Conservation (phyloP, 1,140 invertebrate species). For the Caenorhabditis tropicalis region DNA sequence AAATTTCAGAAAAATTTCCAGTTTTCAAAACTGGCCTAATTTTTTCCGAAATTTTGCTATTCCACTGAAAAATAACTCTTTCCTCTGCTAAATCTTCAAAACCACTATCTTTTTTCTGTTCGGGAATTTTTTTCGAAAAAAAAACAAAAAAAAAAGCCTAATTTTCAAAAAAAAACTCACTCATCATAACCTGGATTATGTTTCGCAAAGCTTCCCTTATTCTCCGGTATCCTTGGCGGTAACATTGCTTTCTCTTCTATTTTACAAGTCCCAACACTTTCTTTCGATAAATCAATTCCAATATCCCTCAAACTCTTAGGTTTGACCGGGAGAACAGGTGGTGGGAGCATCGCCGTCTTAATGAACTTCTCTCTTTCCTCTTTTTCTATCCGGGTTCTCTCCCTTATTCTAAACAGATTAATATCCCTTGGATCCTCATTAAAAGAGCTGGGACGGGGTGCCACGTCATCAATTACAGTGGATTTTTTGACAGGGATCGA, state of each 20-base stretch:
- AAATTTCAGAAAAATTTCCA: too few species aligned
- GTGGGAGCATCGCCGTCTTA: not conserved
- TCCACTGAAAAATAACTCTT: too few species aligned
- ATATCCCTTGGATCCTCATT: constrained; percentile 28
- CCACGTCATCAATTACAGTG: constrained; percentile 54
- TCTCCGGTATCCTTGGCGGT: not conserved
- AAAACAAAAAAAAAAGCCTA: too few species aligned
- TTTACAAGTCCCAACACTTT: constrained; percentile 30
- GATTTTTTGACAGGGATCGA: constrained; percentile 42
- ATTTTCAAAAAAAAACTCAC: not conserved
- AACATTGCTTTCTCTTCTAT: constrained; percentile 19
- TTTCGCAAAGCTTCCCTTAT: not conserved
- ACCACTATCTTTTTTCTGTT: too few species aligned
- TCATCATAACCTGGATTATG: constrained; percentile 43
- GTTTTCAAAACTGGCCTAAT: too few species aligned
- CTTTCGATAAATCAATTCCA: constrained; percentile 45
- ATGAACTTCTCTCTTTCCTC: constrained; percentile 43
- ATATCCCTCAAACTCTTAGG: constrained; percentile 40
- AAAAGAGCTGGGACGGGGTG: constrained; percentile 4
- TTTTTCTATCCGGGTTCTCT: constrained; percentile 45
- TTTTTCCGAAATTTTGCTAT: too few species aligned
- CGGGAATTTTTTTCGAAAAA: too few species aligned
- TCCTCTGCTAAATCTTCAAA: too few species aligned
- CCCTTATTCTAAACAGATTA: constrained; percentile 14
- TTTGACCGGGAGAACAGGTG: constrained; percentile 28